A percentile compares a stretch with the other conserved stretches of the same genome.
Evolutionary conservation across 2,888 invertebrate genomes (phyloP).

Genomic region (Hipparchia sbordonii): DNA sequence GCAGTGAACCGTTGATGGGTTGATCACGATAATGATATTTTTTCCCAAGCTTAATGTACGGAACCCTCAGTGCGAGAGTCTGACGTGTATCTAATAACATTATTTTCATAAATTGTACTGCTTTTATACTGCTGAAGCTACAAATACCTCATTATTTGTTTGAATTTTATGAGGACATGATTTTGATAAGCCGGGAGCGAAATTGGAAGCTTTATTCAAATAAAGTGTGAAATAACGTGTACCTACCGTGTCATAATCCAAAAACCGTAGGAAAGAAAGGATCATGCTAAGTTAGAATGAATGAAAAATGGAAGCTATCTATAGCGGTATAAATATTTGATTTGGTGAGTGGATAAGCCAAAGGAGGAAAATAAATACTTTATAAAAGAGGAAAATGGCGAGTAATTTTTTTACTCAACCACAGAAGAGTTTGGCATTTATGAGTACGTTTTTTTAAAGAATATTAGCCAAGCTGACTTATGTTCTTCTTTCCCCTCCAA

Average conservation of each 20-base stretch:
- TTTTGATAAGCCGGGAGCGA: slow-evolving; percentile 1
- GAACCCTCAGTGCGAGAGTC: no score
- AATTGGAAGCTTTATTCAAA: slow-evolving; percentile 1
- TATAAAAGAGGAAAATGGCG: no score
- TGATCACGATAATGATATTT: no score
- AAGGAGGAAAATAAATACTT: no score
- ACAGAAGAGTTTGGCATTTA: no score
- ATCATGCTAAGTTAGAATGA: background rate
- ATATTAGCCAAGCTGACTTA: no score
- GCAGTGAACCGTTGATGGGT: no score
- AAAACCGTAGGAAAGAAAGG: slow-evolving; percentile 1
- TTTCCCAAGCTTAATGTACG: no score
- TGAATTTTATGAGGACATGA: background rate
- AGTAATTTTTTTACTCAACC: no score
- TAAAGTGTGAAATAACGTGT: slow-evolving; percentile 7
- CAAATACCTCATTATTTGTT: background rate
- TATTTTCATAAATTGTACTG: background rate
- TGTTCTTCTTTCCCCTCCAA: no score
- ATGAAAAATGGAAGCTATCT: background rate
- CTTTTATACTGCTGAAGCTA: background rate
- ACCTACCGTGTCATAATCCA: background rate
- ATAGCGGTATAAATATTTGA: background rate
- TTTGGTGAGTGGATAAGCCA: background rate
- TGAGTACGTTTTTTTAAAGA: no score
- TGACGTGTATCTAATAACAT: background rate